Evolutionary conservation across 2,888 invertebrate species (phyloP).

Genomic region (Meliscaeva auricollis): DNA sequence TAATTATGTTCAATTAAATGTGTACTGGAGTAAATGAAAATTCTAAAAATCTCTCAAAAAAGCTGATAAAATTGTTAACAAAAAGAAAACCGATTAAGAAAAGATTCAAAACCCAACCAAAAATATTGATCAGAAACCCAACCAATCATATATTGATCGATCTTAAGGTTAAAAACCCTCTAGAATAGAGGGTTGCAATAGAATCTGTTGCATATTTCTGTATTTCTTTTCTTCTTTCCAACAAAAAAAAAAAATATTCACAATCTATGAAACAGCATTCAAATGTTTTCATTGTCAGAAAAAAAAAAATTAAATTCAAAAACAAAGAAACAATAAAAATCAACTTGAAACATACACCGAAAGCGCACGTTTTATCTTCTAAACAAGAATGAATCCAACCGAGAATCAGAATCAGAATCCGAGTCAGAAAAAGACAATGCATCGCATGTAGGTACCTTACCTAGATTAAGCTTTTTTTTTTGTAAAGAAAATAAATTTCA

Average conservation of each 20-base stretch:
- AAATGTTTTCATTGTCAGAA: background rate
- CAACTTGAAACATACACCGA: constrained; percentile 21
- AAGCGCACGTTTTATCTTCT: background rate
- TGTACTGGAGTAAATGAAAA: too few relatives aligned
- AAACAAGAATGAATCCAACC: background rate
- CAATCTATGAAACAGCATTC: constrained; percentile 2
- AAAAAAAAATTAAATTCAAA: background rate
- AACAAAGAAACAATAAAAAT: constrained; percentile 37
- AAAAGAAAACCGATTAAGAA: too few relatives aligned
- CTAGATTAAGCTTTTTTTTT: background rate
- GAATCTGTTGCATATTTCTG: background rate
- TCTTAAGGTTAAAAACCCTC: too few relatives aligned
- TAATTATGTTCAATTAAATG: too few relatives aligned
- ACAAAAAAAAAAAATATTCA: background rate
- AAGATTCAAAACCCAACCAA: too few relatives aligned
- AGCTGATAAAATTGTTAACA: too few relatives aligned
- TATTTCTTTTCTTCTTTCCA: background rate
- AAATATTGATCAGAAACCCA: too few relatives aligned
- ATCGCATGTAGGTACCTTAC: background rate
- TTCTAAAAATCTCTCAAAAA: too few relatives aligned
- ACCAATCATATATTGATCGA: too few relatives aligned
- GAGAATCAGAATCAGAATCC: constrained; percentile 1
- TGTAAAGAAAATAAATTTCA: constrained; percentile 28
- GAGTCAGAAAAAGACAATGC: background rate
- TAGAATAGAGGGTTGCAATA: too few relatives aligned